These are phyloP conservation scores for Copidosoma floridanum DNA, from an alignment of 1,140 invertebrate species.

Conservation along the genomic window DNA sequence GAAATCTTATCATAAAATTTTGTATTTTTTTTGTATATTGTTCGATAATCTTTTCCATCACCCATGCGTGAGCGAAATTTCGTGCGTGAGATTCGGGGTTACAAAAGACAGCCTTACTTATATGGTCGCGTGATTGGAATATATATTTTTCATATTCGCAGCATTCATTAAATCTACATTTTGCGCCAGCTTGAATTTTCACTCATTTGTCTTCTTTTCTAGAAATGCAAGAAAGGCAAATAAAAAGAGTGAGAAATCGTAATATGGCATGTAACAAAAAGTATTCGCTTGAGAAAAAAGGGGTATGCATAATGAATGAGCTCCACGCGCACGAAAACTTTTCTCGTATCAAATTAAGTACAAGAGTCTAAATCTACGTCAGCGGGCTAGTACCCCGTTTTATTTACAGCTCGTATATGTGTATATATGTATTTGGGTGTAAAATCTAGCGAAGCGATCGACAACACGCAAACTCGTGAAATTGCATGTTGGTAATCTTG, in stretches of 20 bases:
- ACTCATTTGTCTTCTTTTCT: not conserved
- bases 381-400: not conserved
- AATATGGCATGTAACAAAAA: not conserved
- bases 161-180: not conserved
- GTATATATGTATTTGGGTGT: slow-evolving; percentile 8
- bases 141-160: not conserved
- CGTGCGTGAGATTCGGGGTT: not conserved
- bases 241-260: not conserved
- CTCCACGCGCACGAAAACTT: not conserved
- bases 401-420: not conserved
- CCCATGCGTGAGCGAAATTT: too few relatives aligned
- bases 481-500: slow-evolving; percentile 8
- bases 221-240: not conserved
- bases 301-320: not conserved
- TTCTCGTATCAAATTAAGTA: not conserved
- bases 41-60: not conserved
- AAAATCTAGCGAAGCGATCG: slow-evolving; percentile 11
- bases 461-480: slow-evolving; percentile 17
- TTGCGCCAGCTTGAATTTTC: not conserved
- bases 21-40: not conserved
- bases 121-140: not conserved
- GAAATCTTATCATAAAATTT: not conserved
- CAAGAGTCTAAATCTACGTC: not conserved
- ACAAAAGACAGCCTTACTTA: not conserved
- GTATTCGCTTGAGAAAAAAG: not conserved